These are phyloP conservation scores for Nannospalax galili DNA, from an alignment of 2,113 vertebrate species.

Conservation along the genomic window DNA sequence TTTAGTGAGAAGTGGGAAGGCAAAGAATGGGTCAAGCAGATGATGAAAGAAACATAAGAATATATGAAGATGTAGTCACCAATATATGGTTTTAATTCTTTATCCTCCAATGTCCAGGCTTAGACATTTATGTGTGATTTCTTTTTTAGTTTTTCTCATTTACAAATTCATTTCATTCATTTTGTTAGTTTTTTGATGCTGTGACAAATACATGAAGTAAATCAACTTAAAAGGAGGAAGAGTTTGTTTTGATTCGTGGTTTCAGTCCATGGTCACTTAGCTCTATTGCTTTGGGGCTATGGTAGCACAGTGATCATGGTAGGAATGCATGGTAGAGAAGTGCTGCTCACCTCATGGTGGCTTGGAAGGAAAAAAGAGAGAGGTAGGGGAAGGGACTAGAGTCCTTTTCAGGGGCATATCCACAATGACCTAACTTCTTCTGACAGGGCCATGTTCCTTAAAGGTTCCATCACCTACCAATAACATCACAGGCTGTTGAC, in stretches of 20 bases:
- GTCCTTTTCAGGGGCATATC: neutral
- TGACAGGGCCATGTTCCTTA: neutral
- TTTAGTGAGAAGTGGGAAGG: neutral
- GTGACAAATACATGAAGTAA: neutral
- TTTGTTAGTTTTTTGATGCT: neutral
- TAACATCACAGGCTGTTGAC: neutral
- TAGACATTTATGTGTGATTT: neutral
- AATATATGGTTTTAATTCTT: neutral
- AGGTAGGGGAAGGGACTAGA: neutral
- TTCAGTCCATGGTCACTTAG: neutral
- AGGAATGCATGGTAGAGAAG: neutral
- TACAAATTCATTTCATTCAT: neutral
- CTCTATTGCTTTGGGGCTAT: neutral
- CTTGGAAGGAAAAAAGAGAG: neutral
- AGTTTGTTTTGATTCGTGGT: no score
- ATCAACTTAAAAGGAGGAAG: neutral
- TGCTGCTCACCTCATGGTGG: neutral
- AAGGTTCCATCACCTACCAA: neutral
- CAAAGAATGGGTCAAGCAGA: neutral
- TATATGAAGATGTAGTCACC: neutral
- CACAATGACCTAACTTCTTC: neutral
- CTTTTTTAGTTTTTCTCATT: conserved; percentile 34
- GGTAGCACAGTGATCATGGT: neutral
- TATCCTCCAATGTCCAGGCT: neutral
- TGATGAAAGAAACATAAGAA: neutral